Conservation (phyloP, 2,888 invertebrate genomes). For the Eupeodes luniger region DNA sequence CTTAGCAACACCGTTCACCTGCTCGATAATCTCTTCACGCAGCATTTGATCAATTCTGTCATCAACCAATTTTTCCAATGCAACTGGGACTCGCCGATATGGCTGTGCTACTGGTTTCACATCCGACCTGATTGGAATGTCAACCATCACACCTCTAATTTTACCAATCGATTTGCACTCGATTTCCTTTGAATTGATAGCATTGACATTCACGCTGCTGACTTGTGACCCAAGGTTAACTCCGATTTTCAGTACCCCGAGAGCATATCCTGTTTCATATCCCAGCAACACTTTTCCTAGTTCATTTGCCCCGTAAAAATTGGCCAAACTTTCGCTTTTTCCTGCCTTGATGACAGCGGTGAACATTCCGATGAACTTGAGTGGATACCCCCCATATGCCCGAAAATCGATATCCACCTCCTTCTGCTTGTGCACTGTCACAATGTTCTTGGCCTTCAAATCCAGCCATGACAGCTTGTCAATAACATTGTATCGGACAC, state of each 20-base stretch:
- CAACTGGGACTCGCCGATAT: conserved; percentile 27
- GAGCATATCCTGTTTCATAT: conserved; percentile 9
- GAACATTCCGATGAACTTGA: conserved; percentile 18
- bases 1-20: conserved; percentile 17
- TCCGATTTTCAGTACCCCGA: background rate
- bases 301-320: conserved; percentile 11
- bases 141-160: conserved; percentile 5
- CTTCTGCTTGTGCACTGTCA: background rate
- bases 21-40: conserved; percentile 1
- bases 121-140: conserved; percentile 29
- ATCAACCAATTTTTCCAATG: conserved; percentile 31
- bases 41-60: conserved; percentile 30
- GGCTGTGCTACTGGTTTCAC: conserved; percentile 18
- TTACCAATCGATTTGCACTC: conserved; percentile 8
- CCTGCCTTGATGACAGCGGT: conserved; percentile 2
- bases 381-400: conserved; percentile 24
- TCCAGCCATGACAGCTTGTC: conserved; percentile 26
- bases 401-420: conserved; percentile 28
- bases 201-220: no score
- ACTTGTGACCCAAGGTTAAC: no score
- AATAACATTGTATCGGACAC: conserved; percentile 24
- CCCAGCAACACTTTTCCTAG: conserved; percentile 18
- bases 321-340: background rate
- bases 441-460: conserved; percentile 20
- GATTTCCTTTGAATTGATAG: background rate